Evolutionary conservation across 2,113 vertebrate species (phyloP).

Genomic region (human): DNA sequence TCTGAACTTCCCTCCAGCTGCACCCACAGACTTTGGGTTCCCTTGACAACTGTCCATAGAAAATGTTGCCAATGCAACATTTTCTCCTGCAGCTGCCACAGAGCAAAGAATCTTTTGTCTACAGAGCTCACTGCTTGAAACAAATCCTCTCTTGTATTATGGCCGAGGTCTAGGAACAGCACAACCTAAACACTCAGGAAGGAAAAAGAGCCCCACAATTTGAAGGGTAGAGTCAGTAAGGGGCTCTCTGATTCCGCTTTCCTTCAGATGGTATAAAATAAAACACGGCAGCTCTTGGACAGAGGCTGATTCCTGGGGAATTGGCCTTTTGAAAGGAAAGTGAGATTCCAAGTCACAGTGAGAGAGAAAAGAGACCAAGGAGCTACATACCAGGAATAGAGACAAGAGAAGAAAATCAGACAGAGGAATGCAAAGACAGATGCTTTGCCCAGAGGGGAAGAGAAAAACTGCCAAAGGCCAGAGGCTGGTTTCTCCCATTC

Average conservation of each 20-base stretch:
- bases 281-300: not conserved
- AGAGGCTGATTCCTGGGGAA: not conserved
- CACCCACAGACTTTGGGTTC: not conserved
- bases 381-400: not conserved
- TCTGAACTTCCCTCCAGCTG: constrained; percentile 38
- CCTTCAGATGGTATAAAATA: constrained; percentile 18
- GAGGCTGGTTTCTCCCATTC: not conserved
- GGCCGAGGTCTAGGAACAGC: constrained; percentile 37
- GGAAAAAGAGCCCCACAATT: not conserved
- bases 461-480: not conserved
- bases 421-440: not conserved
- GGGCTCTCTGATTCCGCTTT: not conserved
- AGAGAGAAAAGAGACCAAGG: not conserved
- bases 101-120: constrained; percentile 66
- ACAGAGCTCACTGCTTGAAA: constrained; percentile 15
- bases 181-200: not conserved
- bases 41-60: constrained; percentile 4
- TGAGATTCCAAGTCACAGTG: not conserved
- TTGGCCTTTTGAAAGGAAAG: not conserved
- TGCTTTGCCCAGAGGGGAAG: not conserved
- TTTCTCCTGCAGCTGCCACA: constrained; percentile 64
- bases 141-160: constrained; percentile 65
- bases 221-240: not conserved
- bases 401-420: not conserved
- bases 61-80: not conserved